Percentiles rank a stretch among this genome's conserved stretches.
phyloP scores from a whole-genome alignment of 2,113 vertebrate genomes.

The Apistogramma diplotaenia region DNA sequence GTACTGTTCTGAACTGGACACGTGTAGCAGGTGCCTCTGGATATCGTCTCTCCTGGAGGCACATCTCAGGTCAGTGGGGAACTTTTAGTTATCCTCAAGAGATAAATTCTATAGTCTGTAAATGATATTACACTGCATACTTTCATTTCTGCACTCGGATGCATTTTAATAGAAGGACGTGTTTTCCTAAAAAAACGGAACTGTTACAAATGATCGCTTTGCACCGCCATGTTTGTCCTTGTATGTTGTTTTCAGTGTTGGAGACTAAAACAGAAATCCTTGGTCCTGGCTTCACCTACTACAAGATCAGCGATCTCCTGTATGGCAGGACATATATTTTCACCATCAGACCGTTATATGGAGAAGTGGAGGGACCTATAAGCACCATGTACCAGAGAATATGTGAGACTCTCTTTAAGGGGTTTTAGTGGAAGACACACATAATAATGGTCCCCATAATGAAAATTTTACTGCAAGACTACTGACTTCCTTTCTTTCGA shows the following conservation, averaged over 20 bases:
- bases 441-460: not conserved
- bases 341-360: constrained; percentile 82
- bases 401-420: constrained; percentile 61
- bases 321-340: constrained; percentile 80
- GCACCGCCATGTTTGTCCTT: not conserved
- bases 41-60: constrained; percentile 80
- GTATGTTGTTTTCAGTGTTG: constrained; percentile 73
- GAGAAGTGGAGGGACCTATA: constrained; percentile 77
- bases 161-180: not conserved
- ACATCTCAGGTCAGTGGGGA: constrained; percentile 79
- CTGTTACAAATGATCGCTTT: not conserved
- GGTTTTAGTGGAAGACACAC: not conserved
- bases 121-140: not conserved
- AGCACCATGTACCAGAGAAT: constrained; percentile 75
- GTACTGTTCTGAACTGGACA: constrained; percentile 79
- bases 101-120: not conserved
- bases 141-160: not conserved
- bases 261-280: constrained; percentile 75
- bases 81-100: not conserved
- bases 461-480: not conserved
- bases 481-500: not conserved
- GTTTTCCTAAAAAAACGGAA: not conserved
- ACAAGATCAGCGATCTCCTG: constrained; percentile 73
- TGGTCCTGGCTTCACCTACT: constrained; percentile 66
- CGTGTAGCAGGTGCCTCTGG: constrained; percentile 75